Conservation (phyloP, 2,888 invertebrate genomes). For the Epinotia ramella region DNA sequence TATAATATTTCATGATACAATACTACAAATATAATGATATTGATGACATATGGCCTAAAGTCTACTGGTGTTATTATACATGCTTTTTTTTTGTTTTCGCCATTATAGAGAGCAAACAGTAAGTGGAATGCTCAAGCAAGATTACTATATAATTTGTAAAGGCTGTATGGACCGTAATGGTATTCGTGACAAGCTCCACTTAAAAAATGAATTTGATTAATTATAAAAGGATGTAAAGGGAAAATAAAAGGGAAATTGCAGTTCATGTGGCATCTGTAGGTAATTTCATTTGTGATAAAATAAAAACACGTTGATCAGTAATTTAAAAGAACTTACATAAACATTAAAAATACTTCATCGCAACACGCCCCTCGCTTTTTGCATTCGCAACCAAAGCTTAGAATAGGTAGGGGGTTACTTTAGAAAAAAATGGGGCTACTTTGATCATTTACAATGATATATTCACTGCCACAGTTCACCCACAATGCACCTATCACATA, state of each 20-base stretch:
- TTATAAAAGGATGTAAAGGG: background rate
- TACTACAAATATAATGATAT: background rate
- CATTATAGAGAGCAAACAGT: conserved; percentile 4
- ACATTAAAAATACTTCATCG: background rate
- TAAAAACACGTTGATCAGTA: background rate
- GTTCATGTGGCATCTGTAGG: background rate
- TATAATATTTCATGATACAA: background rate
- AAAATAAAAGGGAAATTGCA: background rate
- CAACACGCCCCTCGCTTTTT: background rate
- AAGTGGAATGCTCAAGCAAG: conserved; percentile 2
- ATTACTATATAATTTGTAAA: background rate
- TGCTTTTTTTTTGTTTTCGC: background rate
- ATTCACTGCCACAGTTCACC: too few relatives aligned
- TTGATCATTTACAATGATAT: too few relatives aligned
- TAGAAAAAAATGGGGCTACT: too few relatives aligned
- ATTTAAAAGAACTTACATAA: background rate
- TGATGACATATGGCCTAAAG: background rate
- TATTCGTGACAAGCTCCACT: background rate
- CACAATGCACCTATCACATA: too few relatives aligned
- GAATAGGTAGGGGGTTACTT: too few relatives aligned
- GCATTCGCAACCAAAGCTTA: background rate
- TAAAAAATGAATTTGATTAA: conserved; percentile 1
- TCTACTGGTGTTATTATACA: background rate
- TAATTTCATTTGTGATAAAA: background rate
- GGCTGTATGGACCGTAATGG: background rate